Percentiles rank a stretch among this genome's conserved stretches.
These are phyloP conservation scores for Platyura marginata DNA, from an alignment of 1,140 invertebrate genomes.

Conservation along the genomic window DNA sequence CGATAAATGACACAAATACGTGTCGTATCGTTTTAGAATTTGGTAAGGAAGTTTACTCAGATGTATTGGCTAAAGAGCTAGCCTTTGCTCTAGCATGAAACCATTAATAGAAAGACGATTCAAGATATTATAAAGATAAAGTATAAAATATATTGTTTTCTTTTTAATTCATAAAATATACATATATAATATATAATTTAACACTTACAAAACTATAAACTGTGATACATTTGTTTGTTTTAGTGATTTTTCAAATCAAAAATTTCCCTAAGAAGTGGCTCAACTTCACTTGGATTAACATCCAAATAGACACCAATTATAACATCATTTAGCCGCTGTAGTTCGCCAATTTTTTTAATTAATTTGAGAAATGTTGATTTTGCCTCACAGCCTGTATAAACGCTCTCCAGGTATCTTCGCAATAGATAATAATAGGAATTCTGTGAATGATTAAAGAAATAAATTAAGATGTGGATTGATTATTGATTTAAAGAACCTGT, in stretches of 20 bases:
- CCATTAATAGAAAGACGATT: too few species aligned
- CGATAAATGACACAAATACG: too few species aligned
- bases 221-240: neutral
- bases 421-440: constrained; percentile 82
- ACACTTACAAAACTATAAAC: too few species aligned
- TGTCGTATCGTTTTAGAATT: too few species aligned
- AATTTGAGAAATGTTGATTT: constrained; percentile 68
- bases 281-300: constrained; percentile 73
- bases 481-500: constrained; percentile 39
- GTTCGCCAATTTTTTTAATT: constrained; percentile 71
- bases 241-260: constrained; percentile 61
- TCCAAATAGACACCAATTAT: constrained; percentile 73
- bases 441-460: constrained; percentile 25
- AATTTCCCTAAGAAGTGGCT: constrained; percentile 81
- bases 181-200: too few species aligned
- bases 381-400: constrained; percentile 66
- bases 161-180: too few species aligned
- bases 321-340: constrained; percentile 61
- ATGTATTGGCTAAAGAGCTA: too few species aligned
- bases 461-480: neutral
- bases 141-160: too few species aligned
- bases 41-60: too few species aligned
- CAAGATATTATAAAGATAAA: too few species aligned
- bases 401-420: constrained; percentile 65
- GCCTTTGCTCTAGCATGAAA: too few species aligned